These are phyloP conservation scores for Pocillopora meandrina DNA, from an alignment of 92 coral and sea anemone species.

Conservation along the genomic window DNA sequence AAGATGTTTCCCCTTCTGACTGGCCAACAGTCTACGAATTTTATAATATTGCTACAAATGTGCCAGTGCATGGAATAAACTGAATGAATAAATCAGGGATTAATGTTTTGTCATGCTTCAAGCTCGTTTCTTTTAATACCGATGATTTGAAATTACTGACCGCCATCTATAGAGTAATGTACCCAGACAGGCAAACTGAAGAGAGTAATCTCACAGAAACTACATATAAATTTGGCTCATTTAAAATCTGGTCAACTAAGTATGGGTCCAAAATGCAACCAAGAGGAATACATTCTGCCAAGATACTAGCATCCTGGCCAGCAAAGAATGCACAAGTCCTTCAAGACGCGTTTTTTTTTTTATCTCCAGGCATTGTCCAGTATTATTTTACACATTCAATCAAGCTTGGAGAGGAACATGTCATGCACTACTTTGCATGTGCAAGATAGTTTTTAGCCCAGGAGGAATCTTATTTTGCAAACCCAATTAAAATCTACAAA, in stretches of 20 bases:
- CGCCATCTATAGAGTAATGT: too few species aligned
- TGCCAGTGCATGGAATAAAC: too few species aligned
- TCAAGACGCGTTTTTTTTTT: constrained; percentile 31
- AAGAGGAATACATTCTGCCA: constrained; percentile 57
- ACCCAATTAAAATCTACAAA: too few species aligned
- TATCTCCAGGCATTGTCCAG: constrained; percentile 51
- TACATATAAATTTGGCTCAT: constrained; percentile 58
- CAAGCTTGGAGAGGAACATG: constrained; percentile 36
- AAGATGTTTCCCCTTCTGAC: too few species aligned
- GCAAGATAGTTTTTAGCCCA: constrained; percentile 50
- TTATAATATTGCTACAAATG: too few species aligned
- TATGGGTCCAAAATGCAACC: constrained; percentile 71
- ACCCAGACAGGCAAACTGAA: too few species aligned
- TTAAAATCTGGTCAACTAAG: constrained; percentile 42
- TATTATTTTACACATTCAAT: constrained; percentile 51
- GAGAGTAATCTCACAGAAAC: constrained; percentile 12
- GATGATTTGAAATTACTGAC: too few species aligned
- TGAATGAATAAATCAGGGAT: too few species aligned
- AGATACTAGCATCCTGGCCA: constrained; percentile 74
- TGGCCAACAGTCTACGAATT: too few species aligned
- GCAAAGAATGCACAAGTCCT: constrained; percentile 52
- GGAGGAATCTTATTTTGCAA: constrained; percentile 9
- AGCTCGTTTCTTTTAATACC: too few species aligned
- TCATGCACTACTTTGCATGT: constrained; percentile 50
- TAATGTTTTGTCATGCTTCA: too few species aligned